Evolutionary conservation across 2,797 vertebrate genomes (phyloP).

Genomic region (Nothura maculosa): DNA sequence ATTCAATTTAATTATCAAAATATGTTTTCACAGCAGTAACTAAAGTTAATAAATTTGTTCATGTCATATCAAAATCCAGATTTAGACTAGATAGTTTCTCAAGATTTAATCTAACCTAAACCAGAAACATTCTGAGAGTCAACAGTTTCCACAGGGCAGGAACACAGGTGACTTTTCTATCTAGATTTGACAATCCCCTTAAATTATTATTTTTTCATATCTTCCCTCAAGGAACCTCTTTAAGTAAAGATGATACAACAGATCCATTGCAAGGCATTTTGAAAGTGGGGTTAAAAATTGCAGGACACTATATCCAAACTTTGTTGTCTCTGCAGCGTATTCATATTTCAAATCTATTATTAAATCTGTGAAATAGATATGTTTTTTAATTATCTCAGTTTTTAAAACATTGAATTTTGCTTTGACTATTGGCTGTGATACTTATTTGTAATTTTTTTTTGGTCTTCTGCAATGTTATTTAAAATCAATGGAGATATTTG

Average conservation of each 20-base stretch:
- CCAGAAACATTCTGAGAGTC: not conserved
- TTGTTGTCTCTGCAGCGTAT: not conserved
- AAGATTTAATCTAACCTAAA: not conserved
- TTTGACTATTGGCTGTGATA: not conserved
- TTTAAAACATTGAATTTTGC: not conserved
- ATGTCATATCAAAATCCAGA: not conserved
- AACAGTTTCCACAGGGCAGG: not conserved
- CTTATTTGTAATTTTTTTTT: not conserved
- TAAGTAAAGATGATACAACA: rapidly evolving
- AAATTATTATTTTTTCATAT: not conserved
- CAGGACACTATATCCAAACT: not conserved
- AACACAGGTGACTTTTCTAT: not conserved
- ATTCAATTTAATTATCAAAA: not conserved
- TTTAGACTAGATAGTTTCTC: not conserved
- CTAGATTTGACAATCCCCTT: not conserved
- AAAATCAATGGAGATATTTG: not conserved
- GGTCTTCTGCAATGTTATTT: not conserved
- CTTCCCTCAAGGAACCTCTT: rapidly evolving
- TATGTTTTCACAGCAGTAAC: not conserved
- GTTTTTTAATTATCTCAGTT: not conserved
- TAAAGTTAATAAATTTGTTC: not conserved
- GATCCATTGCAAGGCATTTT: not conserved
- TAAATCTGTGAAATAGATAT: not conserved
- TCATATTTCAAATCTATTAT: not conserved
- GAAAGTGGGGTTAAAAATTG: not conserved